Evolutionary conservation across 2,797 vertebrate species (phyloP).

Genomic region (Dipus sagitta): DNA sequence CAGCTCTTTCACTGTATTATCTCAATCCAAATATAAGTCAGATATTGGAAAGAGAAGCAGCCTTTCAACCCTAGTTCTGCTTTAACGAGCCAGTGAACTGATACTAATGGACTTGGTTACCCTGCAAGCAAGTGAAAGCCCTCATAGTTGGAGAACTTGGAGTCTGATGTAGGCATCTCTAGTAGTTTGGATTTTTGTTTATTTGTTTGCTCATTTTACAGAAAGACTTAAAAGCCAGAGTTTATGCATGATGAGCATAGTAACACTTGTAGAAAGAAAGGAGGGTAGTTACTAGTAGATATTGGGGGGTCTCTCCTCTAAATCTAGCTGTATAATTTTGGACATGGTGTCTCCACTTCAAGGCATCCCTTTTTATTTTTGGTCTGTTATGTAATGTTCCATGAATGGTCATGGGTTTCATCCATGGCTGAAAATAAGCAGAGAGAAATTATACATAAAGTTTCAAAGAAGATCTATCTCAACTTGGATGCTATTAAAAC

Average conservation of each 20-base stretch:
- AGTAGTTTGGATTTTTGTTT: background rate
- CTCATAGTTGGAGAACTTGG: background rate
- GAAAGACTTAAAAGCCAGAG: conserved; percentile 18
- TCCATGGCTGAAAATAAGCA: background rate
- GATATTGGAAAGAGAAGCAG: background rate
- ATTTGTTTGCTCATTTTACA: background rate
- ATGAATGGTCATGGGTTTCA: background rate
- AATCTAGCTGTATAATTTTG: background rate
- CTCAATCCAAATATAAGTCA: background rate
- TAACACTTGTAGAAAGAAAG: background rate
- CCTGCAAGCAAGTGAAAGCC: background rate
- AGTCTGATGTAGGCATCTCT: background rate
- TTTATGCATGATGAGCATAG: background rate
- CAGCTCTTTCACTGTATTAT: background rate
- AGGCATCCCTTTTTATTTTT: background rate
- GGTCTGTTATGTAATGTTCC: background rate
- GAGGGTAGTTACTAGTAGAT: background rate
- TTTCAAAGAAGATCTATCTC: background rate
- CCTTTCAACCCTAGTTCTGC: background rate
- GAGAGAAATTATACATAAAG: conserved; percentile 38
- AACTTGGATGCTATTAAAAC: background rate
- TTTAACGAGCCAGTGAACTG: background rate
- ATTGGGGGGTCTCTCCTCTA: background rate
- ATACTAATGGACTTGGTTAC: background rate
- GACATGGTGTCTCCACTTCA: background rate